Conservation (phyloP, 2,113 vertebrate species). For the Anolis sagrei region DNA sequence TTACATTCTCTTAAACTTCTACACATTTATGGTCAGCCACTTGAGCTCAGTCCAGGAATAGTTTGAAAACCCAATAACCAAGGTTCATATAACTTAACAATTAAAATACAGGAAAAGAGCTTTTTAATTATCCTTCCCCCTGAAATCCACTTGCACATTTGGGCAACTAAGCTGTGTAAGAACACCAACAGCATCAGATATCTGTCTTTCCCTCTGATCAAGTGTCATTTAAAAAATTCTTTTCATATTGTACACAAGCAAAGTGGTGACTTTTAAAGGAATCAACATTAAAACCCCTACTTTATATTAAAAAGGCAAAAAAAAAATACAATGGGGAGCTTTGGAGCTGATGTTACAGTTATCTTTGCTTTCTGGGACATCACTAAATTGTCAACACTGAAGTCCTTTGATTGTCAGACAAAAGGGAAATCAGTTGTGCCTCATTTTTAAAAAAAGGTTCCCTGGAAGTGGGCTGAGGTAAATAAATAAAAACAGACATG, state of each 20-base stretch:
- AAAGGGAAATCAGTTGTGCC: slow-evolving; percentile 32
- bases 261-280: not conserved
- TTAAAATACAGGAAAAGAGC: not conserved
- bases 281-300: slow-evolving; percentile 30
- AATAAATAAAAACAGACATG: not conserved
- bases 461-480: not conserved
- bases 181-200: not conserved
- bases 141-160: too few species aligned
- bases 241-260: not conserved
- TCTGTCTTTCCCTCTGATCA: not conserved
- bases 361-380: slow-evolving; percentile 25
- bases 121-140: not conserved
- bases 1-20: not conserved
- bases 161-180: not conserved
- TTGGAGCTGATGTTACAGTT: not conserved
- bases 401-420: slow-evolving; percentile 22
- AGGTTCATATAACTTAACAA: not conserved
- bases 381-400: not conserved
- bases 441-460: slow-evolving; percentile 8
- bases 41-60: not conserved
- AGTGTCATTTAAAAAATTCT: not conserved
- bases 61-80: not conserved
- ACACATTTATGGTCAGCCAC: not conserved
- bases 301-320: not conserved
- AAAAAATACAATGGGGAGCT: not conserved